These are phyloP conservation scores for Hypsopygia costalis DNA, from an alignment of 2,888 invertebrate species.

Conservation along the genomic window DNA sequence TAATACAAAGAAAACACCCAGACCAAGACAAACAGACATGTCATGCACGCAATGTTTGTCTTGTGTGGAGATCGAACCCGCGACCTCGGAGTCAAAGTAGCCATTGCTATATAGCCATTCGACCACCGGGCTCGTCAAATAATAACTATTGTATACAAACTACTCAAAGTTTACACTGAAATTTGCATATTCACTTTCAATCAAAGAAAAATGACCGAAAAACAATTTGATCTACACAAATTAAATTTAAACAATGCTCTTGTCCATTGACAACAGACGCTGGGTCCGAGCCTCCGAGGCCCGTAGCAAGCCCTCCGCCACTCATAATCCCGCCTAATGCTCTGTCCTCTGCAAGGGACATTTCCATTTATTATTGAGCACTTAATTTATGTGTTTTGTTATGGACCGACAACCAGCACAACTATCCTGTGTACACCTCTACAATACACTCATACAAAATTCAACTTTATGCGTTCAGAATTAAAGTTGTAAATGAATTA, in stretches of 20 bases:
- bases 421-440: constrained; percentile 36
- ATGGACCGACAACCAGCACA: constrained; percentile 73
- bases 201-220: too few relatives aligned
- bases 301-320: constrained; percentile 51
- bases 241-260: constrained; percentile 10
- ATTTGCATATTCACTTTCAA: too few relatives aligned
- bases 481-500: constrained; percentile 23
- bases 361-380: constrained; percentile 82
- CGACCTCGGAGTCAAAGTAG: too few relatives aligned
- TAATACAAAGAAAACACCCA: too few relatives aligned
- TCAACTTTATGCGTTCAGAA: constrained; percentile 13
- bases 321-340: constrained; percentile 80
- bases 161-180: too few relatives aligned
- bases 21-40: too few relatives aligned
- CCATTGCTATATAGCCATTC: too few relatives aligned
- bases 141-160: too few relatives aligned
- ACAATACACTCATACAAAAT: constrained; percentile 19
- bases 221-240: constrained; percentile 3
- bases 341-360: constrained; percentile 80
- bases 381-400: constrained; percentile 82
- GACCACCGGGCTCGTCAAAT: too few relatives aligned
- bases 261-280: constrained; percentile 4
- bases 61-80: too few relatives aligned
- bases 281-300: constrained; percentile 37
- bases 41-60: too few relatives aligned